A percentile compares a stretch with the other conserved stretches of the same genome.
These are phyloP conservation scores for Teleiodes luculella DNA, from an alignment of 2,888 invertebrate genomes.

Conservation along the genomic window DNA sequence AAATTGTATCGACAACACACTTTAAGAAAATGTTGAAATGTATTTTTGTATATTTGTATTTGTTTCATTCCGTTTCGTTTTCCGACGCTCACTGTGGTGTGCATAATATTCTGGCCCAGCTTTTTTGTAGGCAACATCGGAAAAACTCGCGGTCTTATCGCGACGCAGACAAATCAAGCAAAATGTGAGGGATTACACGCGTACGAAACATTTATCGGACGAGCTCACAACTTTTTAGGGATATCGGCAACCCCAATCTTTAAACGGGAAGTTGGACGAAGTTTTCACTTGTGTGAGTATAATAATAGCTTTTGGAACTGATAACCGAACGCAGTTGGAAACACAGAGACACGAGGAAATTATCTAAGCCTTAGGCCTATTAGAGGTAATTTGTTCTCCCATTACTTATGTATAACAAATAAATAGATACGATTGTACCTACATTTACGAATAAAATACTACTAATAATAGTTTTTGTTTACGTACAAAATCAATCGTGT, in stretches of 20 bases:
- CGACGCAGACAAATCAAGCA: constrained; percentile 60
- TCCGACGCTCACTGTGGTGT: background rate
- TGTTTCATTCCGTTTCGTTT: background rate
- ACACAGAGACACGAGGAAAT: background rate
- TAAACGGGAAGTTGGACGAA: constrained; percentile 53
- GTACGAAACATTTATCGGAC: constrained; percentile 66
- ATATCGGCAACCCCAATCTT: constrained; percentile 61
- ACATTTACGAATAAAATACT: too few relatives aligned
- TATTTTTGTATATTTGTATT: too few relatives aligned
- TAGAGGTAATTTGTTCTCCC: too few relatives aligned
- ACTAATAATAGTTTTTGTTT: too few relatives aligned
- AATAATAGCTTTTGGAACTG: constrained; percentile 40
- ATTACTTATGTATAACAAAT: too few relatives aligned
- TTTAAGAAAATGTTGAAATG: too few relatives aligned
- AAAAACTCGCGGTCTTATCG: constrained; percentile 40
- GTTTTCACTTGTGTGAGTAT: constrained; percentile 55
- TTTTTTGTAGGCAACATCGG: background rate
- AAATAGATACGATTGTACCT: too few relatives aligned
- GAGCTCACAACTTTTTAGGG: constrained; percentile 46
- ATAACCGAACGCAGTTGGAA: background rate
- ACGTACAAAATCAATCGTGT: too few relatives aligned
- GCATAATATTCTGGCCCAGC: background rate
- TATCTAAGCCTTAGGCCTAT: background rate
- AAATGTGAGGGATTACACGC: constrained; percentile 63
- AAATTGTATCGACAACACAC: too few relatives aligned